These are phyloP conservation scores for Pseudochirops cupreus DNA, from an alignment of 2,797 vertebrate genomes.

Conservation along the genomic window DNA sequence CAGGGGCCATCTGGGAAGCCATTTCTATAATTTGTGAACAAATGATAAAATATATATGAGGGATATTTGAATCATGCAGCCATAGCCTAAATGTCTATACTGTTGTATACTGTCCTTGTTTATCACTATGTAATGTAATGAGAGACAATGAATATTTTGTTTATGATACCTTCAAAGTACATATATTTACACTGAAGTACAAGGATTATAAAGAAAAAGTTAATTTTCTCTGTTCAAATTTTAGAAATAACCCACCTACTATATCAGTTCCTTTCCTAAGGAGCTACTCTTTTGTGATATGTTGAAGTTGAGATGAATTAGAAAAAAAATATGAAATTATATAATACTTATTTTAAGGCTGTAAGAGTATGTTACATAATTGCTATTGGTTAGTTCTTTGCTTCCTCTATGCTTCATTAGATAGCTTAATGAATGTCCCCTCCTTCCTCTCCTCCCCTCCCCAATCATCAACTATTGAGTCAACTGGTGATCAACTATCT, in stretches of 20 bases:
- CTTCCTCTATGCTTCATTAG: neutral
- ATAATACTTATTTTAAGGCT: neutral
- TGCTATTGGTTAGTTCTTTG: neutral
- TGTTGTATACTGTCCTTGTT: neutral
- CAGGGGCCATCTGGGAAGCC: neutral
- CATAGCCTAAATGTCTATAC: constrained; percentile 13
- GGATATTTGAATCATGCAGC: neutral
- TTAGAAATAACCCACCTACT: neutral
- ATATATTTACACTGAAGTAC: constrained; percentile 44
- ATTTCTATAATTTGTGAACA: neutral
- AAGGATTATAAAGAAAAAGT: neutral
- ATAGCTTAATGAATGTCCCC: neutral
- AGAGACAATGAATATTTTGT: constrained; percentile 51
- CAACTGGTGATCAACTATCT: neutral
- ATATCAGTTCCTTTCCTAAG: neutral
- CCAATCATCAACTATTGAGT: neutral
- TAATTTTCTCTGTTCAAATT: constrained; percentile 27
- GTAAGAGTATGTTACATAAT: no score
- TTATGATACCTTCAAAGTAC: constrained; percentile 47
- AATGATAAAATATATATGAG: neutral
- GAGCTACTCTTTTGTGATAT: neutral
- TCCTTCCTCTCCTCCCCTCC: neutral
- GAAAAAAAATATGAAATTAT: neutral
- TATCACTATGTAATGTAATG: constrained; percentile 19
- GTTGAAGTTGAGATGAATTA: neutral